Base-by-base conservation (phyloP, 2,797 vertebrate species). In the Pygocentrus nattereri region DNA sequence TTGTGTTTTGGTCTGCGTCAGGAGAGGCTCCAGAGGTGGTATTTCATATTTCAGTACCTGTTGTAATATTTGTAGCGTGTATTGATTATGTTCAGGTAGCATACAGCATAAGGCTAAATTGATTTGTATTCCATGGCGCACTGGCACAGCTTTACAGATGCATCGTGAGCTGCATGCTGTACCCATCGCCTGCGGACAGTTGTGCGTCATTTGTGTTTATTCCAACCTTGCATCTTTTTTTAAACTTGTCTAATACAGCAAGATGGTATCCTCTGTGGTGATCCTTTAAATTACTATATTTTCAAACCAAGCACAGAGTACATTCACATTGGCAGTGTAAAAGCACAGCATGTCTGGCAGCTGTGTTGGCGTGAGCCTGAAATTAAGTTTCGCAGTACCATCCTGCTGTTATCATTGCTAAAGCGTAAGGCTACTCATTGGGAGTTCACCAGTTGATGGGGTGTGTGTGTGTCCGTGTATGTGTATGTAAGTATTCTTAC, bases 121-220 rank as follows among this genome's bases (percentile, higher is more conserved):
- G 84, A 87, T 87, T 85, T 85, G 84, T 72, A 85, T 85, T 87
- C 81, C 19, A 38, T 73, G 23, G 80, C 21, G 65, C 65, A 70
- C 47, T 38, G n/a, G 31, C 58, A 34, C 72, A 62, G 75, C 80
- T 38, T 70, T 78, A 61, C 47, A n/a, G 62, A 38, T 65, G 52
- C 52, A 50, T 76, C 72, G 41, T 76, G 79, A 87, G 80, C 69
- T 58, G 78, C 81, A 79, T 73, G 73, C 41, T 12, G 21, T 62
- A 79, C 52, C 41, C 16, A 21, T 52, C 41, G 34, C 71, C 73
- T 6, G 11, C 76, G 61, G 59, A 78, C 59, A 73, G 58, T 58
- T 13, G 25, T 49, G 11, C 38, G 58, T 19, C 23, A 5, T 50
- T 72, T 82, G 67, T 56, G 21, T 70, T 58, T 69, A 41, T 30